Evolutionary conservation across 2,113 vertebrate genomes (phyloP), one percentile per base, ranked within the genome.

Genomic region (Pseudorectes ferrugineus): DNA sequence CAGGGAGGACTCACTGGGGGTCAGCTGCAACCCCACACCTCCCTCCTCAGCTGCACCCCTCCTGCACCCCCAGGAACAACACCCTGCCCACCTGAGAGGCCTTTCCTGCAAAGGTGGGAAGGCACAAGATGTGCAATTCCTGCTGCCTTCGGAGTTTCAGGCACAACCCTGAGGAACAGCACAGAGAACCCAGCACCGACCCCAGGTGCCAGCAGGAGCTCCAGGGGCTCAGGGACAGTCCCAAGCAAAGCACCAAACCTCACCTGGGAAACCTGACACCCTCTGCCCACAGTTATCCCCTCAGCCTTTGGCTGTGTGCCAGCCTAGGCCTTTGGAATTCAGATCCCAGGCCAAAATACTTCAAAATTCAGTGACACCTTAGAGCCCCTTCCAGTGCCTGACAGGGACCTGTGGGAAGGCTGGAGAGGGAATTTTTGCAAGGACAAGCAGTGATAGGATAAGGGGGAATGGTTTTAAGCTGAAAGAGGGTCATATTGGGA

Each of bases 161-260:
- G 11, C 1, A 1, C 14, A 65, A 2, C 42, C 14, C 13, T 22
- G 45, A 90, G 70, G 51, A 67, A 13, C 0, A 0, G 83, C 66
- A 33, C 59, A 25, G 40, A 35, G 29, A 54, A 31, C 2, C 10
- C 73, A 54, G 42, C 18, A 3, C 2, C 0, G 2, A 52, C 0
- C 22, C 33, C 5, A 2, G 13, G 31, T 5, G 7, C 54, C 63
- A 29, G 54, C 35, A 63, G 70, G 10, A 57, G 10, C 55, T 9
- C 31, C 42, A 13, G 23, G 20, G 36, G n/a, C n/a, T 40, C 3
- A 1, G 52, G 26, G 33, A 2, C 0, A 49, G 52, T 1, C 42
- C 82, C 49, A n/a, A 4, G 59, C 42, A 46, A 55, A 4, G 11
- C 25, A 13, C 7, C 54, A 74, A 63, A 40, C 18, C 33, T 21